Evolutionary conservation across 2,888 invertebrate species (phyloP), one percentile per base, ranked within the genome.

Genomic region (Tillus elongatus): DNA sequence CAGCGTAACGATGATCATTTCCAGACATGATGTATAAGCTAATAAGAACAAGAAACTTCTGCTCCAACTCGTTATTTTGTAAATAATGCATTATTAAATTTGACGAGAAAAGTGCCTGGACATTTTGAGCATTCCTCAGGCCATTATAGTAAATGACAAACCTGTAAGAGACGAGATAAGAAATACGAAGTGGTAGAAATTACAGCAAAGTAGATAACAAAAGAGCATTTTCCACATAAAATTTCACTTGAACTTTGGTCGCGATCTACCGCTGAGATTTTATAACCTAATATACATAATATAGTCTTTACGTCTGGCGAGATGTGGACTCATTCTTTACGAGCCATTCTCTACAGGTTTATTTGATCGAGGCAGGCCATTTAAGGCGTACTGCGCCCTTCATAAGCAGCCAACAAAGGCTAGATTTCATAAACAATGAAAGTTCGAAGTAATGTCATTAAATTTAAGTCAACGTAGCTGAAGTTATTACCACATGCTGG

Each of bases 201-300:
- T 54, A 54, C 52, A 43, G 47, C 43, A 45, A 44, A 50, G 50
- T 47, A 54, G 53, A 54, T 52, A 54, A 54, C 51, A 51, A 51
- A 49, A 47, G 52, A 49, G 47, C 52, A 49, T 53, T 53, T 48
- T 47, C 41, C 40, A 52, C 56, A 53, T 55, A 55, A 55, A 56
- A 56, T 56, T 55, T 54, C 56, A 55, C 55, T 55, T 52, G 52
- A 53, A 50, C 49, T 47, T 43, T 44, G 47, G 45, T 42, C 40
- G 45, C 46, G 44, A 44, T 43, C 48, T 43, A 43, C 43, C 44
- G 49, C 40, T 36, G 33, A 19, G 32, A 39, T 47, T 56, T 56
- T 56, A 55, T 50, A 44, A 44, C 47, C 50, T 52, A 46, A 54
- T 56, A 55, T 55, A 53, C 56, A 56, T 55, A 55, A 55, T 54